These are phyloP conservation scores for Clepsis dumicolana DNA, from an alignment of 2,888 invertebrate species.

Conservation along the genomic window DNA sequence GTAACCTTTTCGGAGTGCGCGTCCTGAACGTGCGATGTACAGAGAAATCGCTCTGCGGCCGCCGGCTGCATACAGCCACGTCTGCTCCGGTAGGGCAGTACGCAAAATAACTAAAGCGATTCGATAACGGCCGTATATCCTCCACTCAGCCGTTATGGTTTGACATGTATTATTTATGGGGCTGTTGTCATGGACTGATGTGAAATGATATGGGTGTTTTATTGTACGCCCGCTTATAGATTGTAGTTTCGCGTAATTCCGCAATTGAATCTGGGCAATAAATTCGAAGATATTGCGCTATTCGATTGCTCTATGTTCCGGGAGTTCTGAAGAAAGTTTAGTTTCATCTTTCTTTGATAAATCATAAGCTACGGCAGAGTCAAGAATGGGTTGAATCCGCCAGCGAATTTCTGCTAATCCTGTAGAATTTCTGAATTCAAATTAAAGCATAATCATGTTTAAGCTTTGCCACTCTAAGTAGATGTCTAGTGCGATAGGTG, in stretches of 20 bases:
- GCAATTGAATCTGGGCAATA: conserved; percentile 6
- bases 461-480: too few species aligned
- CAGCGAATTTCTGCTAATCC: background rate
- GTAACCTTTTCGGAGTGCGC: too few species aligned
- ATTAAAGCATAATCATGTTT: too few species aligned
- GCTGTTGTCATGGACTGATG: conserved; percentile 11
- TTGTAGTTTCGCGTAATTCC: conserved; percentile 4
- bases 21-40: too few species aligned
- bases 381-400: background rate
- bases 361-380: background rate
- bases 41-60: too few species aligned
- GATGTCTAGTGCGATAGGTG: too few species aligned
- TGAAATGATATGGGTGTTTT: conserved; percentile 12
- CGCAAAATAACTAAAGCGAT: conserved; percentile 35
- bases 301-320: background rate
- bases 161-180: conserved; percentile 26
- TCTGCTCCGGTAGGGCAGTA: conserved; percentile 7
- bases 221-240: background rate
- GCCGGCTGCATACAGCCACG: too few species aligned
- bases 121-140: conserved; percentile 12
- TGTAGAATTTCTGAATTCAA: background rate
- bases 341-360: background rate
- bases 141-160: conserved; percentile 20
- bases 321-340: background rate
- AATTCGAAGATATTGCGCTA: background rate